Evolutionary conservation across 2,113 vertebrate species (phyloP), one percentile per base, ranked within the genome.

Genomic region (Myrmecobius fasciatus): DNA sequence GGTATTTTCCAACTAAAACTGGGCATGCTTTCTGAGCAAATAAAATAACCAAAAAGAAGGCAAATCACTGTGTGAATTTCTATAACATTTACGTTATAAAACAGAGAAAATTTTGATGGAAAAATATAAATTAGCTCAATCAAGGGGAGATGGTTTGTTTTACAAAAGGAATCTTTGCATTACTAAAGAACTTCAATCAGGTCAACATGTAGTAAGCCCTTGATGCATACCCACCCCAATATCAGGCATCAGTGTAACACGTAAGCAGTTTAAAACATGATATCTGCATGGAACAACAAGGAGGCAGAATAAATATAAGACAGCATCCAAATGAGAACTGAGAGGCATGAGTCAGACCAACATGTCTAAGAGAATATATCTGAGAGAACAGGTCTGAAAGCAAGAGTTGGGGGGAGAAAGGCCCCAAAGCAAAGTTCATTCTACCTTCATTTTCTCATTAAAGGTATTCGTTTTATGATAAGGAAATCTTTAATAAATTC

Each of bases 401-500:
- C 9, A 49, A 49, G 36, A 48, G 31, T 60, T 52, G 11, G 89
- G 14, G 14, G 49, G 26, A 36, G 17, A 75, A 75, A 60, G 52
- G 91, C 20, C 2, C 25, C 25, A 51, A 88, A 89, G 91, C 47
- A 48, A 88, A 88, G 43, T 90, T 91, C 26, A 0, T 75, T 94
- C 43, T 49, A 11, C 48, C 89, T 97, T 95, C 51, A 36, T 53
- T 89, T 6, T 54, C 92, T 91, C 51, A 88, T 94, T 46, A 67
- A 93, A 67, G 49, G 91, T 17, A 89, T 25, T 9, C 67, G n/a
- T 12, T 56, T 12, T 1, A 75, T 36, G 1, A 8, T 60, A 43
- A 75, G 36, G 6, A 43, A 75, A 75, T 75, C 36, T n/a, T 75
- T 36, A 11, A 22, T n/a, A 43, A 17, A 5, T 7, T 75, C 14